phyloP scores from a whole-genome alignment of 2,113 vertebrate species.

The Donacobius atricapilla region DNA sequence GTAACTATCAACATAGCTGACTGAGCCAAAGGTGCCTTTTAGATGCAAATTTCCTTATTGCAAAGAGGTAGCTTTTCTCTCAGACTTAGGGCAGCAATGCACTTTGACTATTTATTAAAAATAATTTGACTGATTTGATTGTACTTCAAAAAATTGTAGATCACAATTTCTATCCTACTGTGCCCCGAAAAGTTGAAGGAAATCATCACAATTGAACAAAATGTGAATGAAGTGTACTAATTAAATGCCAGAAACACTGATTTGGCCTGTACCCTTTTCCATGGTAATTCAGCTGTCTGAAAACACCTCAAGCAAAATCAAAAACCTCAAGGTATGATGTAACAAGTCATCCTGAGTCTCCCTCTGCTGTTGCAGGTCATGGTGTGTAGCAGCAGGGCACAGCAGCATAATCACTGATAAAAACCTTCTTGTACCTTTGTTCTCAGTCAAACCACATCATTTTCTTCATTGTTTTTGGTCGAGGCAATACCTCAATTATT shows the following conservation, averaged over 20 bases:
- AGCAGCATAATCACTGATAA: not conserved
- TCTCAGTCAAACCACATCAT: not conserved
- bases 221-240: not conserved
- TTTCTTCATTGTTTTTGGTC: not conserved
- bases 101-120: not conserved
- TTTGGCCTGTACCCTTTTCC: not conserved
- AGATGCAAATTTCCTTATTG: constrained; percentile 6
- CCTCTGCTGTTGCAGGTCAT: not conserved
- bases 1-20: constrained; percentile 50
- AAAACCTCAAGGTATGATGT: not conserved
- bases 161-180: not conserved
- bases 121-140: not conserved
- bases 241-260: not conserved
- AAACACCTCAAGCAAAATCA: not conserved
- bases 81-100: not conserved
- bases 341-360: not conserved
- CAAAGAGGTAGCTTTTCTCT: not conserved
- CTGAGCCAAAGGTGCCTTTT: constrained; percentile 43
- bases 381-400: not conserved
- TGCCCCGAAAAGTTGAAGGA: not conserved
- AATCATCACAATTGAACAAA: not conserved
- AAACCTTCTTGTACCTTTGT: not conserved
- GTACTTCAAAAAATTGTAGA: not conserved
- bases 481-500: not conserved
- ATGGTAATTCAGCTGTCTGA: not conserved